Base-by-base conservation (phyloP, 2,797 vertebrate genomes). In the Epinephelus coioides region DNA sequence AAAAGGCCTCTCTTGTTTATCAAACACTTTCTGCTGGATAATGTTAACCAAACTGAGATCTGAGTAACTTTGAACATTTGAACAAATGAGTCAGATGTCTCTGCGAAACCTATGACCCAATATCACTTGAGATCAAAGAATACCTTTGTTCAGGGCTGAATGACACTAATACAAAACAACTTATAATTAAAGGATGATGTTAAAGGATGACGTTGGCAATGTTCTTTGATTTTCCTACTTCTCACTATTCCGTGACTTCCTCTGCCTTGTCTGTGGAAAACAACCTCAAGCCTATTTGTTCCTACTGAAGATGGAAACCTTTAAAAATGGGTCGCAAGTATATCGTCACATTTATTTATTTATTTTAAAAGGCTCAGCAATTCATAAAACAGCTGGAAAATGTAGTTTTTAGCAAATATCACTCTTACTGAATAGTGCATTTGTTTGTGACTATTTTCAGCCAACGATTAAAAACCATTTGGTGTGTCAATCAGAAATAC, bases 111-210 rank as follows among this genome's bases (percentile, higher is more conserved):
- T 65, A 15, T 49, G 43, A 63, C 43, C 51, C 55, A 40, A 6
- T 30, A 50, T 30, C 51, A 27, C 30, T 7, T 43, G 43, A 74
- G 71, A 74, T 66, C 17, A 51, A 49, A 19, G 34, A 56, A 69
- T 65, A 64, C n/a, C 56, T 44, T 12, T 15, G 18, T 68, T 69
- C 1, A 69, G 25, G 50, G 13, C 25, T 57, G 17, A 79, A 61
- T 46, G 49, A n/a, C 21, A 68, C 21, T 10, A 67, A 68, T 30
- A 57, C 50, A 59, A 64, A 73, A 54, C 47, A 4, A 72, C n/a
- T 71, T 67, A 44, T 53, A 49, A 40, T 19, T 55, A 55, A 73
- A 66, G 59, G 65, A 81, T 40, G 73, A 69, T 5, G 47, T 19
- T 55, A 55, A 73, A 66, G 59, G 69, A 81, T 40, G 73, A 69